These are phyloP conservation scores for Synchiropus splendidus DNA, from an alignment of 2,113 vertebrate genomes.

Conservation along the genomic window DNA sequence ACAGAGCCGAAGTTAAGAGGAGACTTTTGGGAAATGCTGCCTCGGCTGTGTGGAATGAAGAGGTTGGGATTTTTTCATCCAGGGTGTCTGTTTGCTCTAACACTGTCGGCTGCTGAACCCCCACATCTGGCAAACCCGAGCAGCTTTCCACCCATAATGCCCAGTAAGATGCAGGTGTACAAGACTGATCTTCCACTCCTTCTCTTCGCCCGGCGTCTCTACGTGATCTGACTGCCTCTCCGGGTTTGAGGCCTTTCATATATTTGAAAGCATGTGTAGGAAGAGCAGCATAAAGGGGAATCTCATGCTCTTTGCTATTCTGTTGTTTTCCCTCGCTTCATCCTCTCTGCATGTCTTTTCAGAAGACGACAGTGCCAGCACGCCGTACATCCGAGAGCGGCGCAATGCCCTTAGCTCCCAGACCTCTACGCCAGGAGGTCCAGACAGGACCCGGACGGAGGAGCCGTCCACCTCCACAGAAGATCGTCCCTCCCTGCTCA, in stretches of 20 bases:
- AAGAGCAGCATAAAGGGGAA: conserved; percentile 1
- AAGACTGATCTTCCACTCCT: conserved; percentile 13
- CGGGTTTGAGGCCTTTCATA: too few relatives aligned
- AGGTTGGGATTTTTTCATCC: too few relatives aligned
- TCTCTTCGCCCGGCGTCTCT: too few relatives aligned
- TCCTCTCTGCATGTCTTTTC: conserved; percentile 16
- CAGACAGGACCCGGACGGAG: conserved; percentile 80
- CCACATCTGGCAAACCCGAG: conserved; percentile 24
- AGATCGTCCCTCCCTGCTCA: conserved; percentile 86
- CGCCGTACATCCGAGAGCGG: conserved; percentile 88
- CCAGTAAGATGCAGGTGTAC: conserved; percentile 17
- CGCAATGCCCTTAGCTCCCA: conserved; percentile 87
- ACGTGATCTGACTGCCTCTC: too few relatives aligned
- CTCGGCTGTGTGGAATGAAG: conserved; percentile 8
- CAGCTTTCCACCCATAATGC: conserved; percentile 29
- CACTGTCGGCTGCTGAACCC: conserved; percentile 25
- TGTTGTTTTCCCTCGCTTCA: neutral
- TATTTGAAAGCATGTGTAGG: too few relatives aligned
- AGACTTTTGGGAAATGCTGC: conserved; percentile 21
- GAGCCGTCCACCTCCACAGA: conserved; percentile 94
- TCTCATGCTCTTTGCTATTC: conserved; percentile 5
- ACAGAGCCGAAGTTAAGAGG: conserved; percentile 24
- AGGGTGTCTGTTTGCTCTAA: too few relatives aligned
- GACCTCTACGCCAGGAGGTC: conserved; percentile 64
- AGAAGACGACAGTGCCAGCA: conserved; percentile 90